Percentiles rank a stretch among this genome's conserved stretches.
phyloP scores from a whole-genome alignment of 1,140 invertebrate genomes.

The Lucilia sericata region DNA sequence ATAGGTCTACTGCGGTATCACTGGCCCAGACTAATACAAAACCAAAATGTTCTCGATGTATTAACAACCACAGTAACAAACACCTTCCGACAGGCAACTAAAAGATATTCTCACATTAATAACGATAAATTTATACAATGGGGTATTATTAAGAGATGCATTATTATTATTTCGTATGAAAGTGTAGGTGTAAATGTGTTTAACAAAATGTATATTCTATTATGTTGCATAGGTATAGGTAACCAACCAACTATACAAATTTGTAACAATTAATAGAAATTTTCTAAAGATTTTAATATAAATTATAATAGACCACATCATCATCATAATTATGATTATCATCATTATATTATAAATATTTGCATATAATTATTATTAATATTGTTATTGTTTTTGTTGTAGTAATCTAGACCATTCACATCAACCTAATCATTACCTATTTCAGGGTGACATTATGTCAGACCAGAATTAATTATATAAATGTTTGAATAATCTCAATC shows the following conservation, averaged over 20 bases:
- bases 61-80: not conserved
- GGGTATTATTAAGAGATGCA: constrained; percentile 15
- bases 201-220: not conserved
- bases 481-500: not conserved
- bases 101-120: not conserved
- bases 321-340: too few relatives aligned
- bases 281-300: not conserved
- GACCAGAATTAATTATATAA: constrained; percentile 1
- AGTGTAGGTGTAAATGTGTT: too few relatives aligned
- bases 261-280: not conserved
- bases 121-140: not conserved
- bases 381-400: too few relatives aligned
- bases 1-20: constrained; percentile 16
- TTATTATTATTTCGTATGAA: not conserved
- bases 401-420: too few relatives aligned
- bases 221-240: not conserved
- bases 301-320: too few relatives aligned
- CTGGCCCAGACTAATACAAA: not conserved
- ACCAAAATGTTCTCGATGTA: not conserved
- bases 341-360: not conserved
- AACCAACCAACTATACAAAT: not conserved
- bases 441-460: not conserved
- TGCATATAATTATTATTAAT: not conserved
- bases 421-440: too few relatives aligned
- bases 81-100: not conserved